These are phyloP conservation scores for Psettodes erumei DNA, from an alignment of 2,113 vertebrate genomes.

Conservation along the genomic window DNA sequence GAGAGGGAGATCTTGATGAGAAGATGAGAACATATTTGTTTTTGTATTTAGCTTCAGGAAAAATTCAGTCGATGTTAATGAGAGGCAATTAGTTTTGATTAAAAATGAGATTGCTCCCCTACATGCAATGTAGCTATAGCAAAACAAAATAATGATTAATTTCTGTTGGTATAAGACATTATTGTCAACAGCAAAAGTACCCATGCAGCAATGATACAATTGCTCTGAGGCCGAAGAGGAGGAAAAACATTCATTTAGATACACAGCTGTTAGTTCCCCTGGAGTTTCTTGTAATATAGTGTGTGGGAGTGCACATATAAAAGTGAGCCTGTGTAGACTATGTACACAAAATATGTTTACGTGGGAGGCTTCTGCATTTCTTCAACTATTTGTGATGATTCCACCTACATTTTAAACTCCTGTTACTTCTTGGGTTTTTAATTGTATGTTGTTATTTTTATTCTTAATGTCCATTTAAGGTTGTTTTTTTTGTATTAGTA, in stretches of 20 bases:
- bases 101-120: slow-evolving; percentile 72
- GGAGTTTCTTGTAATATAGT: slow-evolving; percentile 27
- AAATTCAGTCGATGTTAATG: slow-evolving; percentile 71
- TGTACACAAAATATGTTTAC: slow-evolving; percentile 30
- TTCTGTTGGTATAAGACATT: slow-evolving; percentile 65
- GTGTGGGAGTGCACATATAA: slow-evolving; percentile 12
- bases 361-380: slow-evolving; percentile 27
- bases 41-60: slow-evolving; percentile 74
- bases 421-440: neutral
- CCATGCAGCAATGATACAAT: slow-evolving; percentile 48
- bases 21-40: slow-evolving; percentile 75
- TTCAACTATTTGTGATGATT: slow-evolving; percentile 12
- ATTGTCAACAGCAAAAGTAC: slow-evolving; percentile 65
- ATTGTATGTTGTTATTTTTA: neutral
- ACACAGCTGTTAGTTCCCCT: slow-evolving; percentile 23
- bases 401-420: neutral
- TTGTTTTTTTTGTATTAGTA: neutral
- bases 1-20: slow-evolving; percentile 45
- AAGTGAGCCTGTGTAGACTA: slow-evolving; percentile 14
- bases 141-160: slow-evolving; percentile 78
- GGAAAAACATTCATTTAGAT: slow-evolving; percentile 48
- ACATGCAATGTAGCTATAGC: slow-evolving; percentile 61
- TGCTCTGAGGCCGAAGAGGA: slow-evolving; percentile 57
- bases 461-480: neutral
- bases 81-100: slow-evolving; percentile 80